Base-by-base conservation (phyloP, 2,888 invertebrate genomes). In the Meliscaeva auricollis region DNA sequence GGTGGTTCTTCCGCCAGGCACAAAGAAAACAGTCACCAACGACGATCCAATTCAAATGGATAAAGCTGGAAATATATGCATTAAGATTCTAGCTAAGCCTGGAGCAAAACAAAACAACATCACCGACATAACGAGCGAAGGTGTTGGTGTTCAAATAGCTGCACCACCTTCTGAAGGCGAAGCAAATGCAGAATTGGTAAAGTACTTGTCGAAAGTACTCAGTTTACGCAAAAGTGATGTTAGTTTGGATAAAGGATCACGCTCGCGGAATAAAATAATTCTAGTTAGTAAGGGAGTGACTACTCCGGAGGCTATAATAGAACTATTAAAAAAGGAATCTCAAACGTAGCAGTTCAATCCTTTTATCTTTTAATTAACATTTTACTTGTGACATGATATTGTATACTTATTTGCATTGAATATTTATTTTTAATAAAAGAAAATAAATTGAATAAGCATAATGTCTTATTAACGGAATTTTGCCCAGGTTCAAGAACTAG, bases 91-190 rank as follows among this genome's bases (percentile, higher is more conserved):
- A 78, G 96, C 96, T 0, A 96, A 96, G 90, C 96, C 96, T 20
- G 96, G 96, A 56, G 95, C 96, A 0, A 96, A 96, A 91, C 93
- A 94, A 73, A 96, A 95, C 90, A 92, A 93, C 56, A 93, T 96
- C 74, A 95, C 95, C 82, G 94, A 94, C 88, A 93, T 95, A 66
- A 92, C 93, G 2, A 90, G 91, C 1, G 96, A 96, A 89, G 94
- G 94, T 8, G 93, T 97, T 30, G 95, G 95, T n/a, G 93, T 96
- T 13, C 95, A 96, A 90, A 96, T 97, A 87, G 94, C 94, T 78
- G 96, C 96, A 1, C 96, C 96, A n/a, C 96, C 97, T 0, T 94
- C 95, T 4, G 96, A 97, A 89, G 97, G 97, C 3, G 96, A 96
- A 92, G 96, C 97, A 11, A 97, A 97, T 89, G 93, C 94, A 0